Percentiles rank a stretch among this genome's conserved stretches.
Conservation (phyloP, 2,797 vertebrate genomes). For the Pagetopsis macropterus region DNA sequence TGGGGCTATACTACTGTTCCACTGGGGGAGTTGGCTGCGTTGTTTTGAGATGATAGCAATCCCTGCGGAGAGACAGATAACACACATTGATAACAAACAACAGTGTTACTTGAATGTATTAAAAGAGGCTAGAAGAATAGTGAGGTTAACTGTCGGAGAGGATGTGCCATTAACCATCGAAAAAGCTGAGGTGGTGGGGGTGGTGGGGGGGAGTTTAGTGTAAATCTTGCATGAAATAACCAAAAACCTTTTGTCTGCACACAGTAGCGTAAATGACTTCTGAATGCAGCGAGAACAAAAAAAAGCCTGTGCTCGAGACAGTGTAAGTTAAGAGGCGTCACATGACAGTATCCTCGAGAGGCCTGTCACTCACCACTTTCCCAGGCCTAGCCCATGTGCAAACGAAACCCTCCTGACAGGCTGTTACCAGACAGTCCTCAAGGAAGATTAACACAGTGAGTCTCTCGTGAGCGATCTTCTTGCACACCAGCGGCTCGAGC, state of each 20-base stretch:
- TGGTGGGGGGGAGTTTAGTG: constrained; percentile 8
- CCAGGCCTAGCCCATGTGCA: constrained; percentile 99
- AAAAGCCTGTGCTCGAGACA: constrained; percentile 32
- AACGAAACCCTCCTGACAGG: constrained; percentile 99
- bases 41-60: constrained; percentile 92
- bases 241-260: constrained; percentile 34
- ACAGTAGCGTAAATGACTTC: constrained; percentile 29
- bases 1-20: constrained; percentile 93
- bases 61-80: constrained; percentile 87
- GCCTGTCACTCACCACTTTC: constrained; percentile 94
- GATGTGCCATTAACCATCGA: constrained; percentile 33
- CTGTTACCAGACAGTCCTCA: constrained; percentile 99
- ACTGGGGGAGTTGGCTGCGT: constrained; percentile 94
- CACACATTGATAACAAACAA: constrained; percentile 66
- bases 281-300: constrained; percentile 19
- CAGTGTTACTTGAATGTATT: constrained; percentile 32
- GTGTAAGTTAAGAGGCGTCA: constrained; percentile 53
- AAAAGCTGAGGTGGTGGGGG: constrained; percentile 14
- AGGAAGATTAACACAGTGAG: constrained; percentile 99
- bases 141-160: constrained; percentile 44
- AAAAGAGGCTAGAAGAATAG: constrained; percentile 46
- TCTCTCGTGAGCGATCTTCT: constrained; percentile 99
- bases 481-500: constrained; percentile 98
- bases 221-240: constrained; percentile 43
- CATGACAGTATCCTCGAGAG: constrained; percentile 64